Percentiles rank a stretch among this genome's conserved stretches.
Evolutionary conservation across 1,140 invertebrate species (phyloP).

Genomic region (Trinorchestia longiramus): DNA sequence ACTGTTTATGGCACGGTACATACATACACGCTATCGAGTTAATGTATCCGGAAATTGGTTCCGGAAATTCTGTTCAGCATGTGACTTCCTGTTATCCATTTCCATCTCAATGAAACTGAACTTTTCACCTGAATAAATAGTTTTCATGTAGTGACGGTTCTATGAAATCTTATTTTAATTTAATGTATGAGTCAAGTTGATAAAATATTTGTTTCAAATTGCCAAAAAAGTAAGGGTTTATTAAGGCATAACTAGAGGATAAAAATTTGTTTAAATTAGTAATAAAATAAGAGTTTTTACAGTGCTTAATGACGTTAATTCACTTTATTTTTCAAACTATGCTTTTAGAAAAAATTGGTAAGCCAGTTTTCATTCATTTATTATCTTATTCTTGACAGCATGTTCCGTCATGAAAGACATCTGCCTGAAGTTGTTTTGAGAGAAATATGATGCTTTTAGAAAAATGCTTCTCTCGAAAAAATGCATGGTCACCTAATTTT

Average conservation of each 20-base stretch:
- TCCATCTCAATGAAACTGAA: neutral
- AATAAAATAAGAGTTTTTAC: neutral
- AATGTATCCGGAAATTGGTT: neutral
- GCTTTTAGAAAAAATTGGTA: too few relatives aligned
- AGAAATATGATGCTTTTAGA: too few relatives aligned
- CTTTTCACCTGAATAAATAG: neutral
- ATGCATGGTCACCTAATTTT: too few relatives aligned
- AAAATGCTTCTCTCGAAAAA: too few relatives aligned
- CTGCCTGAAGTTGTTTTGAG: too few relatives aligned
- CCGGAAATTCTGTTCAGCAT: neutral
- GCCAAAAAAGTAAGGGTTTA: neutral
- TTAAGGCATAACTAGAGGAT: neutral
- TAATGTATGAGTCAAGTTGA: neutral
- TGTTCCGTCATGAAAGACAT: too few relatives aligned
- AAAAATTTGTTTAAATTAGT: neutral
- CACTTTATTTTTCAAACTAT: neutral
- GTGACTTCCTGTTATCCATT: neutral
- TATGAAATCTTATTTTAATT: neutral
- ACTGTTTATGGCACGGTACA: neutral
- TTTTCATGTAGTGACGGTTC: neutral
- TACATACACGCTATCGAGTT: neutral
- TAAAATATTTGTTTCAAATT: neutral
- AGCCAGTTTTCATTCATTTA: too few relatives aligned
- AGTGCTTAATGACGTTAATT: neutral
- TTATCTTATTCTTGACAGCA: too few relatives aligned